Evolutionary conservation across 1,140 invertebrate genomes (phyloP).

Genomic region (Holotrichia oblita): DNA sequence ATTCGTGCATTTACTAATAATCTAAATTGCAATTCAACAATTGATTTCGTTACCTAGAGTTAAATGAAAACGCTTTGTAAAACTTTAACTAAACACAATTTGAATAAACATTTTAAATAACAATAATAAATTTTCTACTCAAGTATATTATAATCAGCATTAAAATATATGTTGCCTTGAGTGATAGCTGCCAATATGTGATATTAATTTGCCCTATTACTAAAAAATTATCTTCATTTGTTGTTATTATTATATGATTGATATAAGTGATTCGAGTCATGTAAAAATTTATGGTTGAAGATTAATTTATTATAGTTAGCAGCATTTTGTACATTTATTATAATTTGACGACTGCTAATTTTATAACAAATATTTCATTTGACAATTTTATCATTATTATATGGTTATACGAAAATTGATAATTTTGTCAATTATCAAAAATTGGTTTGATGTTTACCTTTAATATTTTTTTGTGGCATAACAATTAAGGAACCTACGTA

Average conservation of each 20-base stretch:
- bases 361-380: neutral
- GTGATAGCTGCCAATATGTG: neutral
- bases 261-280: neutral
- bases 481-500: too few relatives aligned
- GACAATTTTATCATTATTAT: too few relatives aligned
- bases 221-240: slow-evolving; percentile 13
- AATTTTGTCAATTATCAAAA: too few relatives aligned
- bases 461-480: too few relatives aligned
- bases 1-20: too few relatives aligned
- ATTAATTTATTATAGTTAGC: slow-evolving; percentile 9
- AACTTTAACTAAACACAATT: too few relatives aligned
- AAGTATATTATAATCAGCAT: neutral
- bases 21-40: too few relatives aligned
- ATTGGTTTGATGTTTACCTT: too few relatives aligned
- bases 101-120: too few relatives aligned
- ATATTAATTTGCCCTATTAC: neutral
- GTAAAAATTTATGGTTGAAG: neutral
- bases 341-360: neutral
- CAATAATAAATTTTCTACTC: neutral
- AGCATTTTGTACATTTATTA: neutral
- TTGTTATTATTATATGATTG: neutral
- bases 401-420: neutral
- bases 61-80: too few relatives aligned
- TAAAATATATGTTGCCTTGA: neutral
- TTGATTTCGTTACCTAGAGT: too few relatives aligned